Conservation (phyloP, 2,888 invertebrate species). For the Eupeodes luniger region DNA sequence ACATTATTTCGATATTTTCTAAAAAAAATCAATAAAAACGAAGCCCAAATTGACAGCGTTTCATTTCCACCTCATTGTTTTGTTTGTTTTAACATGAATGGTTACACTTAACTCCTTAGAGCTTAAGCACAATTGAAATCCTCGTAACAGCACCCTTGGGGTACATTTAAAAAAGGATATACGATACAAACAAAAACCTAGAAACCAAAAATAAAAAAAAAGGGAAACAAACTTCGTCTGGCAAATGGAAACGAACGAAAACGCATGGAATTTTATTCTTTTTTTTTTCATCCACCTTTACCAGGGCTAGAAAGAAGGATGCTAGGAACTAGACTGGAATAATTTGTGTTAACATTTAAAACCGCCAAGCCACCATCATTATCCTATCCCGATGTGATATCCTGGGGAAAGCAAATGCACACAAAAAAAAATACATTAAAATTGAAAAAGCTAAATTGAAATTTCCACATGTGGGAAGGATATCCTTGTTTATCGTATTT, state of each 20-base stretch:
- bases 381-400: slow-evolving; percentile 35
- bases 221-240: slow-evolving; percentile 30
- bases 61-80: neutral
- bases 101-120: neutral
- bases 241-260: slow-evolving; percentile 5
- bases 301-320: neutral
- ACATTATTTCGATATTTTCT: too few species aligned
- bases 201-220: neutral
- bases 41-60: neutral
- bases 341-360: slow-evolving; percentile 43
- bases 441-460: slow-evolving; percentile 46
- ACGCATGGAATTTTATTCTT: slow-evolving; percentile 12
- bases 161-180: neutral
- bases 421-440: neutral
- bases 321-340: slow-evolving; percentile 46
- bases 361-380: slow-evolving; percentile 54
- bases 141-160: slow-evolving; percentile 11
- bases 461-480: slow-evolving; percentile 27
- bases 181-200: slow-evolving; percentile 11
- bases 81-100: neutral
- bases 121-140: slow-evolving; percentile 12
- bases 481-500: neutral
- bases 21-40: neutral
- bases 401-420: neutral
- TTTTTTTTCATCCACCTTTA: neutral